These are phyloP conservation scores for Fukomys damarensis DNA, from an alignment of 2,113 vertebrate genomes.

Conservation along the genomic window DNA sequence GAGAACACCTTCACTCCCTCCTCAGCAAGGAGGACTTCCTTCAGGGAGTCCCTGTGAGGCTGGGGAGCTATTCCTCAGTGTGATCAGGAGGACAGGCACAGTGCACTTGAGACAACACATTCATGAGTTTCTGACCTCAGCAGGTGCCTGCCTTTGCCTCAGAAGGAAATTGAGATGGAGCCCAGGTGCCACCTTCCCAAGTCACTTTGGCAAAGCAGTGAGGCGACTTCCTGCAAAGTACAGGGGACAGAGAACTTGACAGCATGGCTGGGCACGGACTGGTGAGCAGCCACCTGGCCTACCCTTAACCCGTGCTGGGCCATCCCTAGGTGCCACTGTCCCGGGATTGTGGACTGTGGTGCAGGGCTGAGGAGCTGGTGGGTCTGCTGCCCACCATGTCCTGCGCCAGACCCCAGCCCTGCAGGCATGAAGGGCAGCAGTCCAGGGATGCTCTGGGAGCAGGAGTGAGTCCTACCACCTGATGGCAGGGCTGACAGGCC, in stretches of 20 bases:
- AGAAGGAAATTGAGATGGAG: rapidly evolving
- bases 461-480: too few relatives aligned
- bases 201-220: not conserved
- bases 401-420: too few relatives aligned
- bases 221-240: rapidly evolving
- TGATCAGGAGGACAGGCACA: not conserved
- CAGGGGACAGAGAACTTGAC: rapidly evolving
- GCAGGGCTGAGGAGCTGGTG: not conserved
- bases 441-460: not conserved
- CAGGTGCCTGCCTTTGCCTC: rapidly evolving
- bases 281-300: not conserved
- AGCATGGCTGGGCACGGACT: too few relatives aligned
- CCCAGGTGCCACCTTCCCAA: not conserved
- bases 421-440: not conserved
- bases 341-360: not conserved
- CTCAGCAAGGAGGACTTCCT: rapidly evolving
- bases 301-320: not conserved
- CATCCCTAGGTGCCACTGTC: not conserved
- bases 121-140: not conserved
- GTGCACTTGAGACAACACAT: not conserved
- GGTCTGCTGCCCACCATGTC: not conserved
- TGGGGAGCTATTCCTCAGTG: rapidly evolving
- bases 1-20: not conserved
- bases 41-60: not conserved
- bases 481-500: not conserved